phyloP scores from a whole-genome alignment of 2,888 invertebrate species.

The Hedya salicella region DNA sequence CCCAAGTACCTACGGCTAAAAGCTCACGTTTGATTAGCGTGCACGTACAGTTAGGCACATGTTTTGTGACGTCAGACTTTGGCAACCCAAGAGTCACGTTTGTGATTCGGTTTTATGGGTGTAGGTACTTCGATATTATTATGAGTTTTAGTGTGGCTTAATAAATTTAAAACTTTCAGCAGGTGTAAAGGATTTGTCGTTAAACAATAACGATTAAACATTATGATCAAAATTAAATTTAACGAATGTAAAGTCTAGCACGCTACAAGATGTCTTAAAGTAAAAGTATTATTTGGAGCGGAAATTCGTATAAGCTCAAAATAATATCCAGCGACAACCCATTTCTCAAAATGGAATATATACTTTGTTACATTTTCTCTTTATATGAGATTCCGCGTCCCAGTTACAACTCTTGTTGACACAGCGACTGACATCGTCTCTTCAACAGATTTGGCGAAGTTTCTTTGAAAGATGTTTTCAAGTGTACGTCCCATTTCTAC shows the following conservation, averaged over 20 bases:
- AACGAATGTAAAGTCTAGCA: background rate
- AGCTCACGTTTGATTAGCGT: background rate
- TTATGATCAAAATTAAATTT: background rate
- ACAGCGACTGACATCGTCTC: slow-evolving; percentile 1
- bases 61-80: slow-evolving; percentile 34
- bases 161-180: slow-evolving; percentile 15
- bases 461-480: slow-evolving; percentile 17
- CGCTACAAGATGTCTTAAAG: background rate
- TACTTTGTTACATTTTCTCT: slow-evolving; percentile 1
- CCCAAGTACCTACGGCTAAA: background rate
- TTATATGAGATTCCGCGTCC: slow-evolving; percentile 6
- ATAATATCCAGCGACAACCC: background rate
- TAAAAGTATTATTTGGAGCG: slow-evolving; percentile 3
- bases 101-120: slow-evolving; percentile 21
- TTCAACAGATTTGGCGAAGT: slow-evolving; percentile 9
- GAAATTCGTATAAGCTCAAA: slow-evolving; percentile 1
- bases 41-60: background rate
- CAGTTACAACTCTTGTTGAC: slow-evolving; percentile 13
- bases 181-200: slow-evolving; percentile 10
- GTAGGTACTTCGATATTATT: slow-evolving; percentile 18
- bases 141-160: slow-evolving; percentile 16
- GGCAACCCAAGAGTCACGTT: slow-evolving; percentile 34
- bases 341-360: slow-evolving; percentile 13
- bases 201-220: slow-evolving; percentile 7
- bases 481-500: slow-evolving; percentile 4